Evolutionary conservation across 2,797 vertebrate species (phyloP).

Genomic region (Iguana delicatissima): DNA sequence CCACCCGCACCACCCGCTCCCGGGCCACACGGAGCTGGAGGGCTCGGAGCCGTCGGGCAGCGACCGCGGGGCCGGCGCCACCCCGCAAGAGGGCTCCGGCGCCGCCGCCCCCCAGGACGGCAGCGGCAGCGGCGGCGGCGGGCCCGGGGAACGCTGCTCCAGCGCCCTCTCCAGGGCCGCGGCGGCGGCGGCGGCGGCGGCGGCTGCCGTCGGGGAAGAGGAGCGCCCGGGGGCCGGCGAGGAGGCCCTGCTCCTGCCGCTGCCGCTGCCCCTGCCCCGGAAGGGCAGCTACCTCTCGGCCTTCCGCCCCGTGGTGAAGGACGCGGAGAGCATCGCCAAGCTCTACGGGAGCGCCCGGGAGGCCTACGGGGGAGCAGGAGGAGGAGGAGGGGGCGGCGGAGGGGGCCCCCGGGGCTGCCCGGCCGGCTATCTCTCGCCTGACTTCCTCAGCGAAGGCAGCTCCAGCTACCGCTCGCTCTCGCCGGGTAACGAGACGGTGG

Average conservation of each 20-base stretch:
- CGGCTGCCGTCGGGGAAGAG: background rate
- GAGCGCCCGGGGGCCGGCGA: slow-evolving; percentile 66
- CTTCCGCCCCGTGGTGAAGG: slow-evolving; percentile 95
- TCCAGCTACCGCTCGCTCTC: slow-evolving; percentile 95
- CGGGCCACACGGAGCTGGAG: slow-evolving; percentile 61
- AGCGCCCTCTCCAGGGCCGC: slow-evolving; percentile 29
- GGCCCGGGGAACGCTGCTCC: slow-evolving; percentile 73
- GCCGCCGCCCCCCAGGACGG: slow-evolving; percentile 33
- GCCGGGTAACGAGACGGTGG: slow-evolving; percentile 92
- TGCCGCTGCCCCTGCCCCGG: slow-evolving; percentile 75
- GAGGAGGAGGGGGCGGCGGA: no score
- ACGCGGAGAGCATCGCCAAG: slow-evolving; percentile 94
- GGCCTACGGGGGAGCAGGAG: slow-evolving; percentile 69
- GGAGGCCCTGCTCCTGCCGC: slow-evolving; percentile 66
- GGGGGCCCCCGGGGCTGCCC: slow-evolving; percentile 48
- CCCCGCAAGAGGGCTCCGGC: slow-evolving; percentile 67
- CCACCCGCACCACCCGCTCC: background rate
- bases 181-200: background rate
- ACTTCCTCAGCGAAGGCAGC: slow-evolving; percentile 92
- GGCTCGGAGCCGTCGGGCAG: slow-evolving; percentile 63
- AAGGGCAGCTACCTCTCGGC: slow-evolving; percentile 93
- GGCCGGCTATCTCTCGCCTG: slow-evolving; percentile 89
- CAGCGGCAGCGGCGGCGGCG: slow-evolving; percentile 44
- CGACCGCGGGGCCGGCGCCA: slow-evolving; percentile 66
- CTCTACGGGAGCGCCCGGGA: slow-evolving; percentile 92